Percentiles rank a stretch among this genome's conserved stretches.
These are phyloP conservation scores for Tauraco erythrolophus DNA, from an alignment of 2,113 vertebrate species.

Conservation along the genomic window DNA sequence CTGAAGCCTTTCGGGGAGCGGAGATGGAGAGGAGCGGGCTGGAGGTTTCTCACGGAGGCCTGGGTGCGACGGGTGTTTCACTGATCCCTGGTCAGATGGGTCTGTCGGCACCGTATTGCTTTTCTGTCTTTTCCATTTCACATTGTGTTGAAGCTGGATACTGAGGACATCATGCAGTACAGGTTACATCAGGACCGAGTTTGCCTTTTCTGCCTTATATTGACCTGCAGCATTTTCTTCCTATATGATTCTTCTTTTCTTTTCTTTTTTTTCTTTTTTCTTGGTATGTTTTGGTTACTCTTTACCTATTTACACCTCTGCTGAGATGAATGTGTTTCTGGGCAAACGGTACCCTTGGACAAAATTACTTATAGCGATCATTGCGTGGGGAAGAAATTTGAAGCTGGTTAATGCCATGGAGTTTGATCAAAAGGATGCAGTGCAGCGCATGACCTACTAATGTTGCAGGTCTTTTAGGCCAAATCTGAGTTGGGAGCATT, in stretches of 20 bases:
- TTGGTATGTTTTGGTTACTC: not conserved
- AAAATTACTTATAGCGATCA: not conserved
- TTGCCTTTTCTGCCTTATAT: not conserved
- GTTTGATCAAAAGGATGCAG: not conserved
- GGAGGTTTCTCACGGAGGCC: not conserved
- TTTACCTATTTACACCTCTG: not conserved
- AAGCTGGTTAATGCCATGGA: not conserved
- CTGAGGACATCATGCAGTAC: not conserved
- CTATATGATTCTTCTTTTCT: not conserved
- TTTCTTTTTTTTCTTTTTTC: too few species aligned
- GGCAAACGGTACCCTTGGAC: fast-evolving
- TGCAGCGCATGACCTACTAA: not conserved
- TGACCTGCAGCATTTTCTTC: not conserved
- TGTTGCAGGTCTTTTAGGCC: not conserved
- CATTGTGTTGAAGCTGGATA: fast-evolving
- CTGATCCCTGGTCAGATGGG: not conserved
- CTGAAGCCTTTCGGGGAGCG: not conserved
- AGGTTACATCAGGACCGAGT: not conserved
- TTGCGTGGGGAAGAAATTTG: fast-evolving
- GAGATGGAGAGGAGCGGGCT: not conserved
- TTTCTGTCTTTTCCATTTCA: not conserved
- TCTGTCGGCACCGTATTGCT: fast-evolving
- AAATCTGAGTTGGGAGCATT: not conserved
- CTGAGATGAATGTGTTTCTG: fast-evolving
- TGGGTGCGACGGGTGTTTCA: not conserved